Evolutionary conservation across 1,140 invertebrate genomes (phyloP).

Genomic region (Bombus soroeensis): DNA sequence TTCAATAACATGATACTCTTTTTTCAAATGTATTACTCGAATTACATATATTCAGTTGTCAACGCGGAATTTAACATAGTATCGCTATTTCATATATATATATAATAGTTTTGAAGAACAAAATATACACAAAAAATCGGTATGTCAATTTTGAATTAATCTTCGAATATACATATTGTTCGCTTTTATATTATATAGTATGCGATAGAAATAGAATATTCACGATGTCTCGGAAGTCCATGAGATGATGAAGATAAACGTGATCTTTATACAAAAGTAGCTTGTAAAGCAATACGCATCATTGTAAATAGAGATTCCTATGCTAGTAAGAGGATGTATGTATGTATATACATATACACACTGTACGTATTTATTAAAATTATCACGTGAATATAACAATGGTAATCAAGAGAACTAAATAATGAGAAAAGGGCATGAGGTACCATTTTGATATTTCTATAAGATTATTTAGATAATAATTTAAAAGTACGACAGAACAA

Average conservation of each 20-base stretch:
- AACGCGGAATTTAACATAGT: neutral
- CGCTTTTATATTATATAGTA: neutral
- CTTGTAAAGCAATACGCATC: neutral
- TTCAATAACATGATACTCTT: neutral
- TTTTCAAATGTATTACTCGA: neutral
- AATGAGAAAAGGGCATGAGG: no score
- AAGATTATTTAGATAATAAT: neutral
- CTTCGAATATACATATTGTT: neutral
- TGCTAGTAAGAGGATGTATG: neutral
- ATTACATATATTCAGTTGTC: constrained; percentile 17
- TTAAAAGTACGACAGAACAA: neutral
- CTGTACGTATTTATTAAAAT: constrained; percentile 1
- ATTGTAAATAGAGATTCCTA: constrained; percentile 15
- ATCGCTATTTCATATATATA: neutral
- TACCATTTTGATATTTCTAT: neutral
- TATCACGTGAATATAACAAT: neutral
- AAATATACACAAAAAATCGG: neutral
- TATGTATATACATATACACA: neutral
- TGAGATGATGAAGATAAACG: neutral
- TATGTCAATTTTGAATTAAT: constrained; percentile 1
- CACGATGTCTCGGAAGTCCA: neutral
- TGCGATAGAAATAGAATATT: no score
- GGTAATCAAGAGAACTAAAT: neutral
- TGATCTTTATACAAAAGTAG: neutral
- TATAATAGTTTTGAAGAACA: neutral